These are phyloP conservation scores for Serrognathus titanus DNA, from an alignment of 2,888 invertebrate genomes.

Conservation along the genomic window DNA sequence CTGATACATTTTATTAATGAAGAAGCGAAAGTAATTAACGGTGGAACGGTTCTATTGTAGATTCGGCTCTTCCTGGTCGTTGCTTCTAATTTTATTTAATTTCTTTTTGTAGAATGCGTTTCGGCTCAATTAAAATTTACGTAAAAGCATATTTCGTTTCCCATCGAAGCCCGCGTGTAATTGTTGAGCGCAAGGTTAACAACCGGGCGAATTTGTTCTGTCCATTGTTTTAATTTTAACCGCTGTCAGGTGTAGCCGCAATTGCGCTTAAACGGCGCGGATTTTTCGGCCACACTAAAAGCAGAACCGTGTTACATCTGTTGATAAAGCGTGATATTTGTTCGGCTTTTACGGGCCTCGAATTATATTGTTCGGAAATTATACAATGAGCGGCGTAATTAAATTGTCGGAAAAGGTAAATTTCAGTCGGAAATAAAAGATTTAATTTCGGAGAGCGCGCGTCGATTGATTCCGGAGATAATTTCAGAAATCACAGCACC, in stretches of 20 bases:
- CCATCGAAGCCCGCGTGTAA: not conserved
- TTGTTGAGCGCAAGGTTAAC: not conserved
- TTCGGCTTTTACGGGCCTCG: not conserved
- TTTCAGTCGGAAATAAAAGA: not conserved
- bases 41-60: not conserved
- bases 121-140: not conserved
- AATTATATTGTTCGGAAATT: not conserved
- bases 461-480: not conserved
- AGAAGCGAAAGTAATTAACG: not conserved
- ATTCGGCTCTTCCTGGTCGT: not conserved
- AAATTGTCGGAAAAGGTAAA: constrained; percentile 1
- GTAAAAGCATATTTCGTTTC: not conserved
- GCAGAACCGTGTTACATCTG: constrained; percentile 13
- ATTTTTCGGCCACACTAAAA: constrained; percentile 7
- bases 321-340: not conserved
- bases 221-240: constrained; percentile 1
- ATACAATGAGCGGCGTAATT: not conserved
- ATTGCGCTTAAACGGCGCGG: not conserved
- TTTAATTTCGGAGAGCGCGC: not conserved
- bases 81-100: not conserved
- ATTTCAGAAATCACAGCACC: not conserved
- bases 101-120: not conserved
- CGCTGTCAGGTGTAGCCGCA: not conserved
- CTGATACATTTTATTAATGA: not conserved
- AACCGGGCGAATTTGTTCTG: not conserved